Base-by-base conservation (phyloP, 2,888 invertebrate genomes). In the Tetramorium bicarinatum region DNA sequence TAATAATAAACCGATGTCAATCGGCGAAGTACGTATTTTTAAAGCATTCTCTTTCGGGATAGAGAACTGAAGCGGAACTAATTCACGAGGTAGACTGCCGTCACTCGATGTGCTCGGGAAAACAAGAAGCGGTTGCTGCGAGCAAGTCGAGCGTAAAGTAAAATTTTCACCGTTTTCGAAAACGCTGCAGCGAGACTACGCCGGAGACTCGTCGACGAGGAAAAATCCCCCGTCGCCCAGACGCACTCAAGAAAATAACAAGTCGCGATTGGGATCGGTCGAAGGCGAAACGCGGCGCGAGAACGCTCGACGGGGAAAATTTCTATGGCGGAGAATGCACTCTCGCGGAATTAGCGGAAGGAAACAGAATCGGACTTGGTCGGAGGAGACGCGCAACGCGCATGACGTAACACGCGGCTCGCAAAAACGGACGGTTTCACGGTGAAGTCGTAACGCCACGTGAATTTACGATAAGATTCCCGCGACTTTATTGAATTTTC, bases 231-330 rank as follows among this genome's bases (percentile, higher is more conserved):
- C n/a, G 59, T 59, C 59, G 71, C 47, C 18, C 11, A 41, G 21
- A 79, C 59, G 79, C 79, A 79, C 71, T 79, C 71, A 25, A 25
- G 59, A 49, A 80, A 80, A 71, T 80, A 71, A 80, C 72, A 71
- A 71, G 59, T 21, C 21, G 72, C 79, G 41, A 71, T 61, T n/a
- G 59, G 18, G 15, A 47, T 54, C 44, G 52, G 38, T 38, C n/a
- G 66, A 25, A 44, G 67, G n/a, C 8, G 15, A 8, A 47, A 8
- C 11, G 47, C 29, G 11, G 56, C 25, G 29, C 34, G 15, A n/a
- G 4, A n/a, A 21, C 2, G 15, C 15, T 49, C 69, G 56, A 59
- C 34, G 47, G 9, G 18, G 49, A 49, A 71, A 71, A 71, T 61
- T 59, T 71, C 47, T 38, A 38, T 59, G 56, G 59, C 11, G 34